phyloP scores from a whole-genome alignment of 2,888 invertebrate species.

The Lithophane ornitopus region DNA sequence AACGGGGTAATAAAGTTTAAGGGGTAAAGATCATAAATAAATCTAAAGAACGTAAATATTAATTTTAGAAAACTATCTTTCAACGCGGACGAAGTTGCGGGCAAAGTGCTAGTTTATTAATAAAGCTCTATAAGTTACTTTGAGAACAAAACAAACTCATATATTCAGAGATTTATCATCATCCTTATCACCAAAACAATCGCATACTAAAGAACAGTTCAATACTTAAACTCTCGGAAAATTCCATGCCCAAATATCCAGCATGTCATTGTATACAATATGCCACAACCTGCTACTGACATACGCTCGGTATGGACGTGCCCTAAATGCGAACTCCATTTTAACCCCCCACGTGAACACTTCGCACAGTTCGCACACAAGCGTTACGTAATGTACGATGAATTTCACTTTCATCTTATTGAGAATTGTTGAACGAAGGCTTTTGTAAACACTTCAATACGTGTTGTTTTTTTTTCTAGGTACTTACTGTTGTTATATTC shows the following conservation, averaged over 20 bases:
- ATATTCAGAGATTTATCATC: no score
- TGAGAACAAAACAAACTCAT: no score
- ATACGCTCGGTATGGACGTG: conserved; percentile 3
- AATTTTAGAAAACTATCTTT: no score
- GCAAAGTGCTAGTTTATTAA: no score
- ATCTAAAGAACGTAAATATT: no score
- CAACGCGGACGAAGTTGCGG: no score
- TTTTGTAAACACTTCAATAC: conserved; percentile 11
- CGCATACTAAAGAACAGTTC: neutral
- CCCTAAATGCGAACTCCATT: conserved; percentile 24
- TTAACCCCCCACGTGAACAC: conserved; percentile 16
- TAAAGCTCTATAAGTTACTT: no score
- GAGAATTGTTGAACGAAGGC: conserved; percentile 16
- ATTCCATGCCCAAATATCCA: neutral
- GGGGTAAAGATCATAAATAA: no score
- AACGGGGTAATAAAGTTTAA: no score
- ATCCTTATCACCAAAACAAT: no score
- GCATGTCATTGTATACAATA: conserved; percentile 1
- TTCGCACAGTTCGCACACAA: conserved; percentile 2
- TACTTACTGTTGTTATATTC: neutral
- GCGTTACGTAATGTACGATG: conserved; percentile 31
- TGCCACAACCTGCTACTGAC: conserved; percentile 2
- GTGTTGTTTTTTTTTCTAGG: neutral
- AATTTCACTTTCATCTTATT: conserved; percentile 19
- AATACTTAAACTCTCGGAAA: neutral